Percentiles rank a stretch among this genome's conserved stretches.
Conservation (phyloP, 1,140 invertebrate genomes). For the Coboldia fuscipes region DNA sequence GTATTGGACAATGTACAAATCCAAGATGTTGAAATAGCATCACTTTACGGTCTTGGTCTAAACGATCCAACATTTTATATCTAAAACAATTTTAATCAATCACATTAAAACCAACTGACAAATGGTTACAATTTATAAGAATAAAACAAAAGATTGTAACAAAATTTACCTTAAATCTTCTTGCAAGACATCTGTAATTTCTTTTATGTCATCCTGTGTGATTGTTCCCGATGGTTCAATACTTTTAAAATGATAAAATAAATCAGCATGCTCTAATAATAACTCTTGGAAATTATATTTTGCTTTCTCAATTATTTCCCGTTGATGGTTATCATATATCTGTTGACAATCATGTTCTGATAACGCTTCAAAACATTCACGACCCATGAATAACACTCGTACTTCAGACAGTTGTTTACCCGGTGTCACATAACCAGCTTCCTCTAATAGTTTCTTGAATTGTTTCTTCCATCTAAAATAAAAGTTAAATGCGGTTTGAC, state of each 20-base stretch:
- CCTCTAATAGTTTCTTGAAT: constrained; percentile 82
- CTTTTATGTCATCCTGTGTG: constrained; percentile 83
- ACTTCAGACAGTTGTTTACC: constrained; percentile 85
- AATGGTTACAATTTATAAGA: not conserved
- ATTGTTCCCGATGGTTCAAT: constrained; percentile 75
- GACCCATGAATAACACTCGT: constrained; percentile 79
- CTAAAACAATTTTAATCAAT: constrained; percentile 28
- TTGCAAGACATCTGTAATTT: constrained; percentile 77
- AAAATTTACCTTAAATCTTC: constrained; percentile 63
- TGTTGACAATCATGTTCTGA: constrained; percentile 75
- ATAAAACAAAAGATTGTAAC: not conserved
- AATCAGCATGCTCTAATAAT: constrained; percentile 76
- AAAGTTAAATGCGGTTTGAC: constrained; percentile 4
- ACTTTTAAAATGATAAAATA: constrained; percentile 86
- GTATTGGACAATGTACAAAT: constrained; percentile 86
- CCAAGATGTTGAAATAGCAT: constrained; percentile 89
- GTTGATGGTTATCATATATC: constrained; percentile 89
- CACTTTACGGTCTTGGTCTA: constrained; percentile 84
- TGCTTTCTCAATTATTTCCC: constrained; percentile 74
- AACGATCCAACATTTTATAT: constrained; percentile 77
- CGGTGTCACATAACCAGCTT: constrained; percentile 83
- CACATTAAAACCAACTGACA: constrained; percentile 1
- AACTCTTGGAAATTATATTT: constrained; percentile 87
- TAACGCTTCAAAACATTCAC: constrained; percentile 84
- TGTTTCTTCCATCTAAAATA: constrained; percentile 60